Evolutionary conservation across 2,797 vertebrate genomes (phyloP).

Genomic region (Eptatretus atami): DNA sequence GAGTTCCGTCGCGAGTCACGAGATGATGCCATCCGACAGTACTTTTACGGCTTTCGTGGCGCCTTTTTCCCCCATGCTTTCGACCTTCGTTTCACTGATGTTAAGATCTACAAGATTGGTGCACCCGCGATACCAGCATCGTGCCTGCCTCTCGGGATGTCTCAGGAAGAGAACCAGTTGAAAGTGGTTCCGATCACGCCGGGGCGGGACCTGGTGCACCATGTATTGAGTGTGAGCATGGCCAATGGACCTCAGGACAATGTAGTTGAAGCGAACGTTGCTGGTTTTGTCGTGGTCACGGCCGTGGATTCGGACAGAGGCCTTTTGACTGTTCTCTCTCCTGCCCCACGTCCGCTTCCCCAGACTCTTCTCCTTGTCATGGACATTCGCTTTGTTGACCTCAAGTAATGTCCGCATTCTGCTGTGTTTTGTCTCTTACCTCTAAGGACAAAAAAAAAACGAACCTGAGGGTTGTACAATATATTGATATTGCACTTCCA

Average conservation of each 20-base stretch:
- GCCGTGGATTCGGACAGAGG: constrained; percentile 59
- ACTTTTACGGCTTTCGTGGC: constrained; percentile 71
- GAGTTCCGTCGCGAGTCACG: constrained; percentile 61
- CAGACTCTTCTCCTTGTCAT: constrained; percentile 78
- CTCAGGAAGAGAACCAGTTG: constrained; percentile 84
- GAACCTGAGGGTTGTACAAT: too few relatives aligned
- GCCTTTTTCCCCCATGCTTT: constrained; percentile 78
- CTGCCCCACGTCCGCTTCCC: constrained; percentile 54
- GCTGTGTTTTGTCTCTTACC: too few relatives aligned
- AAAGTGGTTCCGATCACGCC: constrained; percentile 80
- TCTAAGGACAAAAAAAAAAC: too few relatives aligned
- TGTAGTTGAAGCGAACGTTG: constrained; percentile 22
- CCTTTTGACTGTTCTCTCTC: constrained; percentile 68
- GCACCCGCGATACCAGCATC: constrained; percentile 88
- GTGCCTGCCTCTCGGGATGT: constrained; percentile 79
- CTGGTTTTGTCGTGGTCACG: constrained; percentile 81
- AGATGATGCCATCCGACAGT: constrained; percentile 71
- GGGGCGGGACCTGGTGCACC: constrained; percentile 72
- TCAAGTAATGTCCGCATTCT: constrained; percentile 20
- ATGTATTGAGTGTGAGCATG: constrained; percentile 59
- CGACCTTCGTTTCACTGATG: constrained; percentile 74
- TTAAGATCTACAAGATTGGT: constrained; percentile 78
- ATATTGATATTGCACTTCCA: too few relatives aligned
- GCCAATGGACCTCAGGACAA: constrained; percentile 21
- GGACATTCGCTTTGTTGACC: constrained; percentile 94